These are phyloP conservation scores for Rhea americana DNA, from an alignment of 2,113 vertebrate species.

Conservation along the genomic window DNA sequence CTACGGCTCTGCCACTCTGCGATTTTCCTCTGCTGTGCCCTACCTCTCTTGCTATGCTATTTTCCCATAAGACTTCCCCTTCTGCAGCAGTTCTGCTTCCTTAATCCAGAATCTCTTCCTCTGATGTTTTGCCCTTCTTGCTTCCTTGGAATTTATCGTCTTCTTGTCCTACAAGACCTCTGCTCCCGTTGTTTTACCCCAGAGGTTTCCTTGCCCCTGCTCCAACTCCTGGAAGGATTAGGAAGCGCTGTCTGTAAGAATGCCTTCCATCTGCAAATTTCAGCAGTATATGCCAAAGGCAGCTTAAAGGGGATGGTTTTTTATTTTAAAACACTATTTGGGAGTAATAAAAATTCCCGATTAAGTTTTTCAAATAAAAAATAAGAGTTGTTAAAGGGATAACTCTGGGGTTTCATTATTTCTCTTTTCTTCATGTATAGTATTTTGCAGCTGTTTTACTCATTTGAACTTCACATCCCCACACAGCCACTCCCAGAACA, in stretches of 20 bases:
- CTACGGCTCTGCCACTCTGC: neutral
- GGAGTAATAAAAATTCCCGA: conserved; percentile 41
- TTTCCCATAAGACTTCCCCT: conserved; percentile 22
- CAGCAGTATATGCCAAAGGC: conserved; percentile 9
- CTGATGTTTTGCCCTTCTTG: conserved; percentile 30
- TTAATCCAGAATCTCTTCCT: conserved; percentile 24
- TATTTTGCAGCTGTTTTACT: neutral
- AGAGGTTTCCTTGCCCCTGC: conserved; percentile 12
- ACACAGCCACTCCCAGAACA: neutral
- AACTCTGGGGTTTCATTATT: conserved; percentile 8
- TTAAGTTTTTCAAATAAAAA: conserved; percentile 54
- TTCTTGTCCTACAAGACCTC: conserved; percentile 62
- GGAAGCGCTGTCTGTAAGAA: conserved; percentile 46
- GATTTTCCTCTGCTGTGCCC: conserved; percentile 11
- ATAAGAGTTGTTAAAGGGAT: neutral
- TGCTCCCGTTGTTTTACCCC: conserved; percentile 14
- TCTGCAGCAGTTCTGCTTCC: conserved; percentile 39
- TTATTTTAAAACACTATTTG: conserved; percentile 54
- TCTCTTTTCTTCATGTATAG: neutral
- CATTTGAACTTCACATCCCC: neutral
- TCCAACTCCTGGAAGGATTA: conserved; percentile 28
- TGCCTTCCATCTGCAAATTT: conserved; percentile 34
- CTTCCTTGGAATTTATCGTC: conserved; percentile 52
- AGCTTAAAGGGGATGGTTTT: conserved; percentile 32
- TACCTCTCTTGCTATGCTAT: conserved; percentile 20